Conservation (phyloP, 2,888 invertebrate genomes). For the Nowickia ferox region DNA sequence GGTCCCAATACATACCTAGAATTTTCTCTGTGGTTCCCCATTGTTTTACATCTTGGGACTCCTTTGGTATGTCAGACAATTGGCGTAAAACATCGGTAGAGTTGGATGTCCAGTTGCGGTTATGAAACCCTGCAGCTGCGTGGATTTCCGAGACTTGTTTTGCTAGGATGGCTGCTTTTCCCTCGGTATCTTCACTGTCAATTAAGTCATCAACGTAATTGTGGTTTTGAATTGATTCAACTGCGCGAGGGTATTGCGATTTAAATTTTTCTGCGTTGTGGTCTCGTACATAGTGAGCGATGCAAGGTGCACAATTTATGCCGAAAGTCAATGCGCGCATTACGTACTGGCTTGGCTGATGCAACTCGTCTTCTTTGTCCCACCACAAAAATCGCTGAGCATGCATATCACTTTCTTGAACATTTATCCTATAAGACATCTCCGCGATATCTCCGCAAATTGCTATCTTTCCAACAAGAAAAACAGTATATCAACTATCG, state of each 20-base stretch:
- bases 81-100: slow-evolving; percentile 16
- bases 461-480: slow-evolving; percentile 59
- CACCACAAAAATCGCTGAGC: slow-evolving; percentile 65
- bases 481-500: slow-evolving; percentile 43
- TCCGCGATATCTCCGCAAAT: slow-evolving; percentile 68
- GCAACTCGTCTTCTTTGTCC: slow-evolving; percentile 29
- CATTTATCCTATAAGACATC: slow-evolving; percentile 68
- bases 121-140: neutral
- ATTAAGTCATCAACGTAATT: no score
- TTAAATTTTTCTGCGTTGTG: slow-evolving; percentile 4
- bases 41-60: slow-evolving; percentile 22
- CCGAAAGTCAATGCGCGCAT: slow-evolving; percentile 63
- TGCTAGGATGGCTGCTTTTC: slow-evolving; percentile 15
- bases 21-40: slow-evolving; percentile 55
- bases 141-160: slow-evolving; percentile 32
- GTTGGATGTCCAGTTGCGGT: slow-evolving; percentile 47
- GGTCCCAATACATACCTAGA: slow-evolving; percentile 66
- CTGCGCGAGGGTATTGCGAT: slow-evolving; percentile 65
- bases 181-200: slow-evolving; percentile 22
- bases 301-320: slow-evolving; percentile 35
- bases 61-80: slow-evolving; percentile 19
- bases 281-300: slow-evolving; percentile 57
- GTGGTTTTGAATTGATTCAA: no score
- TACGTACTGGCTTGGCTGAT: slow-evolving; percentile 41
- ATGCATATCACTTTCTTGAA: slow-evolving; percentile 61